A percentile compares a stretch with the other conserved stretches of the same genome.
These are phyloP conservation scores for Syndactyla subalaris DNA, from an alignment of 2,797 vertebrate species.

Conservation along the genomic window DNA sequence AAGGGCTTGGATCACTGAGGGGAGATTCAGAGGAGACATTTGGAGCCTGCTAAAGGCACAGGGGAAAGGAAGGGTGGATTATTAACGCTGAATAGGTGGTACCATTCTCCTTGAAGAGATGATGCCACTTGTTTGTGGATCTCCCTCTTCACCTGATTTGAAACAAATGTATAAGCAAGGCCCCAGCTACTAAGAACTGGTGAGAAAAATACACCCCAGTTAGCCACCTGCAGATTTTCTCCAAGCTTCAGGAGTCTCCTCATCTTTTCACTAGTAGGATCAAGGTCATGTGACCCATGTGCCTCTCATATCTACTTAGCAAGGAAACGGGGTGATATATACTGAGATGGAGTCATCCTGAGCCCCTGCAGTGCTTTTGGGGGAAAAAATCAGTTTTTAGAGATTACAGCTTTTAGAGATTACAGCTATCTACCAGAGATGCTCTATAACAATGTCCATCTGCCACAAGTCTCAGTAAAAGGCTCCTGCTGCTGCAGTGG, in stretches of 20 bases:
- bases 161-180: background rate
- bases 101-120: background rate
- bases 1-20: background rate
- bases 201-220: background rate
- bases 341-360: background rate
- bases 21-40: background rate
- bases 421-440: background rate
- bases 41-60: background rate
- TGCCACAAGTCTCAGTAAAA: background rate
- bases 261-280: background rate
- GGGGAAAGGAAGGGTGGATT: background rate
- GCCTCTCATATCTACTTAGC: background rate
- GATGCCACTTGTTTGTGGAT: background rate
- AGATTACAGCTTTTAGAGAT: background rate
- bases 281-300: background rate
- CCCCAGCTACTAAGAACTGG: background rate
- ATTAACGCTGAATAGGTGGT: too few species aligned
- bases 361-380: background rate
- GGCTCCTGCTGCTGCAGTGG: background rate
- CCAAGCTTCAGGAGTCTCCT: background rate
- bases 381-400: background rate
- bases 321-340: background rate
- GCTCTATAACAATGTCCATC: background rate
- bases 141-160: background rate
- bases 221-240: background rate